Conservation (phyloP, 2,888 invertebrate species). For the Cryptus armator region DNA sequence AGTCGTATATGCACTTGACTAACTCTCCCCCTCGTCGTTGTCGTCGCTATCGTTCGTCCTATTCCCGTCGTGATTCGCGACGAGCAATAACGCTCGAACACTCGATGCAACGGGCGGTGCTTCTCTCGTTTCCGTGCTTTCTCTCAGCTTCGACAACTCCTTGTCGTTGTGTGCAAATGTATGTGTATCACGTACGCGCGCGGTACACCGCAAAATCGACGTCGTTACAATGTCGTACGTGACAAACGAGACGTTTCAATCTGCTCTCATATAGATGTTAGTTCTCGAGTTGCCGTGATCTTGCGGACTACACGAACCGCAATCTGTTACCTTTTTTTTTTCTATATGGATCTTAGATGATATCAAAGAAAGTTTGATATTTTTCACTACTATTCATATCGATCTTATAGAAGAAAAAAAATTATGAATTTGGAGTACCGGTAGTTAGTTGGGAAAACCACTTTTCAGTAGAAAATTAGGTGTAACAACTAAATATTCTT, state of each 20-base stretch:
- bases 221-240: slow-evolving; percentile 62
- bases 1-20: slow-evolving; percentile 48
- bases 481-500: not conserved
- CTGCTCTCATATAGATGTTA: slow-evolving; percentile 21
- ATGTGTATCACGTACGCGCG: not conserved
- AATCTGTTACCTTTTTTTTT: not conserved
- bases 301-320: slow-evolving; percentile 15
- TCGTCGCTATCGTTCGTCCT: not conserved
- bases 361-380: not conserved
- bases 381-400: not conserved
- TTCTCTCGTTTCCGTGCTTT: slow-evolving; percentile 24
- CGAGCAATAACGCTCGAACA: slow-evolving; percentile 2
- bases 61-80: slow-evolving; percentile 1
- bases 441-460: too few species aligned
- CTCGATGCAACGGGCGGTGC: not conserved
- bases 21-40: slow-evolving; percentile 23
- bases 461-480: too few species aligned
- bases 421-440: not conserved
- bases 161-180: not conserved
- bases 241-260: slow-evolving; percentile 58
- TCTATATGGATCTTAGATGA: not conserved
- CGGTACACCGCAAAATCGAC: slow-evolving; percentile 54
- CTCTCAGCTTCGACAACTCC: not conserved
- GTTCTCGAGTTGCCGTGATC: slow-evolving; percentile 8
- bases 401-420: not conserved